Conservation (phyloP, 2,888 invertebrate species). For the Trachelus iudaicus region DNA sequence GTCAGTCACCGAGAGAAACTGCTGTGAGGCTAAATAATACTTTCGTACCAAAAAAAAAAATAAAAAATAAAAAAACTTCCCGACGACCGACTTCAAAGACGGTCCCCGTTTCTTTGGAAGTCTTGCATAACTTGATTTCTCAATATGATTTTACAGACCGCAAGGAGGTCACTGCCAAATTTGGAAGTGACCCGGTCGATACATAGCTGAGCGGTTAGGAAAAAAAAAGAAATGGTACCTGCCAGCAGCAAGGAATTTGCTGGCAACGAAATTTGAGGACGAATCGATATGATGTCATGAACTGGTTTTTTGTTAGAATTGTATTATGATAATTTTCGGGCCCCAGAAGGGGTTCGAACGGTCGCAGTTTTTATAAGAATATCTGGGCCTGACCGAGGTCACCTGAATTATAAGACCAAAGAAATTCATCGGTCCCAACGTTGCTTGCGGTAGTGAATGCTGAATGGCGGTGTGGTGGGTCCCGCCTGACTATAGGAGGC, state of each 20-base stretch:
- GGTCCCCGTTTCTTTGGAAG: background rate
- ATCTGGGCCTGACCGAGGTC: constrained; percentile 1
- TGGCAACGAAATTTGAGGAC: background rate
- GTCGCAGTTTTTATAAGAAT: background rate
- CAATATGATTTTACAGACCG: background rate
- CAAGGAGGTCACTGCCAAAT: constrained; percentile 3
- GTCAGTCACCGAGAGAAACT: background rate
- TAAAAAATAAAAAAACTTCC: no score
- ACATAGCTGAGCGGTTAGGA: background rate
- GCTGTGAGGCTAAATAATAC: background rate
- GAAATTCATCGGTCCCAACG: constrained; percentile 40
- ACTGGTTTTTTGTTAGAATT: background rate
- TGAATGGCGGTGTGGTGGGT: constrained; percentile 11
- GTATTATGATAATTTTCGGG: background rate
- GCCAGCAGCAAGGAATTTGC: background rate
- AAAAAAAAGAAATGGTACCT: background rate
- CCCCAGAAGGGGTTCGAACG: background rate
- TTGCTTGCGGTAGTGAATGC: constrained; percentile 26
- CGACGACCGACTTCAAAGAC: background rate
- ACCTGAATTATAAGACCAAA: constrained; percentile 17
- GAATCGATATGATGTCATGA: background rate
- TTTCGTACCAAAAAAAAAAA: background rate
- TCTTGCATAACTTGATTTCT: background rate
- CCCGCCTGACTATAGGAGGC: constrained; percentile 14
- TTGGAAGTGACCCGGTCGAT: background rate